Evolutionary conservation across 2,797 vertebrate genomes (phyloP), one percentile per base, ranked within the genome.

Genomic region (Coregonus suidteri): DNA sequence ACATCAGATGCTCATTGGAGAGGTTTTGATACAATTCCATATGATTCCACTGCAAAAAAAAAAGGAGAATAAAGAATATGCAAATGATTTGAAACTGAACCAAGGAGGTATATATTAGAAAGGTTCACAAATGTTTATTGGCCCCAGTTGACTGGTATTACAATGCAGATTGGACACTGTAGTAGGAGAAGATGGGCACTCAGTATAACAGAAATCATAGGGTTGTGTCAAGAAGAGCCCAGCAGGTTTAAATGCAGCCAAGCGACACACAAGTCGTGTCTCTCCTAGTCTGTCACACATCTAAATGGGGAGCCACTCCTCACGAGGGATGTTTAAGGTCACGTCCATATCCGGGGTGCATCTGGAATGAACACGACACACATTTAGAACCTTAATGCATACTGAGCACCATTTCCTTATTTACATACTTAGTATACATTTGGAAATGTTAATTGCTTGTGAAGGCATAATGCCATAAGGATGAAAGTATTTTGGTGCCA

Each of bases 281-380:
- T 64, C 64, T 47, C 59, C 7, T 25, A 20, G 59, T 37, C 9
- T 54, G 15, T 56, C 2, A 34, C 34, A 47, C 37, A 31, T 69
- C 71, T 93, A 94, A 78, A 93, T 85, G 11, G 82, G 89, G 0
- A 93, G 86, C 20, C 35, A 73, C 25, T 91, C 88, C 47, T 90
- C 86, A 11, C 75, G 75, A 0, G 90, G 89, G 76, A 94, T 85
- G 76, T 85, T 74, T 70, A 94, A 84, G 62, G 82, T 14, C 47
- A 94, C 59, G 0, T 92, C 91, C 92, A 89, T 92, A 75, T 93
- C 91, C 20, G 93, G 92, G 73, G 83, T 82, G 78, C 93, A 94
- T 83, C 93, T 94, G 82, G 54, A 35, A 77, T 66, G 20, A 52
- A 53, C 47, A 70, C 0, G 51, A n/a, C 6, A 47, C 35, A 51